Conservation (phyloP, 2,888 invertebrate genomes). For the Galeruca laticollis region DNA sequence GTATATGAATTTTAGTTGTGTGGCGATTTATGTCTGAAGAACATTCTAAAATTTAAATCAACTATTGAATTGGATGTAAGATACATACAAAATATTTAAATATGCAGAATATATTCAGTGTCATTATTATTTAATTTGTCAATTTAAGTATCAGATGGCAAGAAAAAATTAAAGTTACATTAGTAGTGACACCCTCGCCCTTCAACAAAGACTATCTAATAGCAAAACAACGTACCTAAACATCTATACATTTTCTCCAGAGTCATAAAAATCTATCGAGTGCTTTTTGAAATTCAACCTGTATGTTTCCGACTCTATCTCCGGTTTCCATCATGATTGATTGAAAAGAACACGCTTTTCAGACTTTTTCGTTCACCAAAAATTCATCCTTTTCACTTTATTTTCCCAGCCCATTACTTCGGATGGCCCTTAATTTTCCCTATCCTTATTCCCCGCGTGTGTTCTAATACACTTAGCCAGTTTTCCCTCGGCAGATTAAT, state of each 20-base stretch:
- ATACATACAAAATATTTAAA: background rate
- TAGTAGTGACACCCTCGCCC: slow-evolving; percentile 19
- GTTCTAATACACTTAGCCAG: slow-evolving; percentile 43
- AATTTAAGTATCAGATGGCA: too few relatives aligned
- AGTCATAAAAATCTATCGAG: slow-evolving; percentile 46
- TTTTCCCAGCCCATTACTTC: slow-evolving; percentile 40
- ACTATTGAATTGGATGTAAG: too few relatives aligned
- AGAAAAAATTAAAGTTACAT: slow-evolving; percentile 13
- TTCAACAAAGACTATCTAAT: slow-evolving; percentile 24
- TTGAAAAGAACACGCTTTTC: slow-evolving; percentile 37
- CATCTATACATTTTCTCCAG: slow-evolving; percentile 33
- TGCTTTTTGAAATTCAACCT: slow-evolving; percentile 45
- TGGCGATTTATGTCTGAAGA: too few relatives aligned
- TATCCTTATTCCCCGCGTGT: slow-evolving; percentile 28
- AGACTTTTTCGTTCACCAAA: slow-evolving; percentile 26
- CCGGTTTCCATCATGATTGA: slow-evolving; percentile 46
- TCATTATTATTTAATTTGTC: background rate
- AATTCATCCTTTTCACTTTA: slow-evolving; percentile 40
- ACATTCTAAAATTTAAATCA: too few relatives aligned
- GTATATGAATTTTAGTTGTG: too few relatives aligned
- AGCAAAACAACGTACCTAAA: slow-evolving; percentile 37
- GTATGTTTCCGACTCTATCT: slow-evolving; percentile 43
- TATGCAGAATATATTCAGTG: background rate
- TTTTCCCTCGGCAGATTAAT: slow-evolving; percentile 39
- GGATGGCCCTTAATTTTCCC: slow-evolving; percentile 34